Percentiles rank a stretch among this genome's conserved stretches.
Conservation (phyloP, 2,113 vertebrate species). For the Alexandromys fortis region DNA sequence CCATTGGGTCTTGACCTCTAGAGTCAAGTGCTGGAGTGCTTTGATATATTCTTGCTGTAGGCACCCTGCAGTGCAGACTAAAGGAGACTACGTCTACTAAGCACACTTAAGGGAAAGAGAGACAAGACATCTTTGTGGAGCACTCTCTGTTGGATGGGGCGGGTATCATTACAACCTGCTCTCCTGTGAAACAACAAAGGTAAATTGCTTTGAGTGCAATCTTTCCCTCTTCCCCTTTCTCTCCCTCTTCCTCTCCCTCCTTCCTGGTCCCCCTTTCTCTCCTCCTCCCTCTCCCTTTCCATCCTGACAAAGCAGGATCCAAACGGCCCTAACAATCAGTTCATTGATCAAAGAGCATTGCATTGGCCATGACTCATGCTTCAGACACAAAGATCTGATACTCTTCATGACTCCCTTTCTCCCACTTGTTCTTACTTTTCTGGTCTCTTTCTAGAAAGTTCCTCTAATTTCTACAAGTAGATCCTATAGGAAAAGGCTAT, state of each 20-base stretch:
- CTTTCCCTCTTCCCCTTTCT: background rate
- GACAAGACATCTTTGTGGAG: background rate
- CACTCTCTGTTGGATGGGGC: background rate
- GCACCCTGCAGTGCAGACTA: background rate
- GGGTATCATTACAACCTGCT: constrained; percentile 7
- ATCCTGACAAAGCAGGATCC: background rate
- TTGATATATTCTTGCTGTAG: background rate
- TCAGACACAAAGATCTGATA: background rate
- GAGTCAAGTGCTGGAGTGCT: background rate
- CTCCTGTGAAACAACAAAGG: background rate
- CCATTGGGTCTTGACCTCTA: background rate
- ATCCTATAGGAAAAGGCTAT: background rate
- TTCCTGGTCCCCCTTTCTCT: accelerated
- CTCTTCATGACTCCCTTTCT: background rate
- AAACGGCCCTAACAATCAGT: background rate
- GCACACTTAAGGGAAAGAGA: background rate
- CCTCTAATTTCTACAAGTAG: background rate
- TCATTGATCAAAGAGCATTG: background rate
- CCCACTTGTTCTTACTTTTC: background rate
- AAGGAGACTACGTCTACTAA: background rate
- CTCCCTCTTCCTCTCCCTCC: background rate
- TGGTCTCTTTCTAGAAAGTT: background rate
- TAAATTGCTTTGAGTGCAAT: background rate
- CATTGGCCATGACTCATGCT: background rate
- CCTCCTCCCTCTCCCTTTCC: background rate